Percentiles rank a stretch among this genome's conserved stretches.
phyloP scores from a whole-genome alignment of 2,797 vertebrate genomes.

The Oreochromis grahami region DNA sequence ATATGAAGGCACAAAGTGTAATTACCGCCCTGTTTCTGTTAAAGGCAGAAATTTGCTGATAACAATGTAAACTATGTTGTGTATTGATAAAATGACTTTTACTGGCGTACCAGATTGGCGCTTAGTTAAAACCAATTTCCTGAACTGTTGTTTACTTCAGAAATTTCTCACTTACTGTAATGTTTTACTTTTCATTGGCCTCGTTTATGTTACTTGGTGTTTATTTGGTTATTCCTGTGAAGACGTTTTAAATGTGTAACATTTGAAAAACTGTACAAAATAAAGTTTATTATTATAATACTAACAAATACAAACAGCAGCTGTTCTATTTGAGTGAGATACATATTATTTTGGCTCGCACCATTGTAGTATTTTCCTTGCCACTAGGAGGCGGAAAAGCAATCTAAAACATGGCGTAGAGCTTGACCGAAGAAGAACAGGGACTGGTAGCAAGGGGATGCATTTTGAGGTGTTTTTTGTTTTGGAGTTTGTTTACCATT shows the following conservation, averaged over 20 bases:
- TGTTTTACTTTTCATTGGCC: neutral
- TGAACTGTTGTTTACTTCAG: neutral
- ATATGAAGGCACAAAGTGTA: neutral
- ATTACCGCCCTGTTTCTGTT: neutral
- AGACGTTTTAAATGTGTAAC: neutral
- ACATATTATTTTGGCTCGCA: neutral
- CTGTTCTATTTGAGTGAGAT: neutral
- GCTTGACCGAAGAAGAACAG: neutral
- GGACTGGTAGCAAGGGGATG: neutral
- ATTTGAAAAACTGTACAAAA: neutral
- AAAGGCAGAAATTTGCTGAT: neutral
- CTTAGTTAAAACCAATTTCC: neutral
- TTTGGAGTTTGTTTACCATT: neutral
- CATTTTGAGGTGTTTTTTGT: fast-evolving
- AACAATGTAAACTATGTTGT: neutral
- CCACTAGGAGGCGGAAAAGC: neutral
- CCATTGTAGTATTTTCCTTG: neutral
- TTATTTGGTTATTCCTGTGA: neutral
- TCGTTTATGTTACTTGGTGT: neutral
- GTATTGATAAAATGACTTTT: neutral
- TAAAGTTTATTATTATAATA: neutral
- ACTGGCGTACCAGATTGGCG: fast-evolving
- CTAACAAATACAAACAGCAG: neutral
- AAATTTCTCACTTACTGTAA: neutral
- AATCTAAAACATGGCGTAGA: neutral